phyloP scores from a whole-genome alignment of 2,113 vertebrate genomes.

The Zeus faber region DNA sequence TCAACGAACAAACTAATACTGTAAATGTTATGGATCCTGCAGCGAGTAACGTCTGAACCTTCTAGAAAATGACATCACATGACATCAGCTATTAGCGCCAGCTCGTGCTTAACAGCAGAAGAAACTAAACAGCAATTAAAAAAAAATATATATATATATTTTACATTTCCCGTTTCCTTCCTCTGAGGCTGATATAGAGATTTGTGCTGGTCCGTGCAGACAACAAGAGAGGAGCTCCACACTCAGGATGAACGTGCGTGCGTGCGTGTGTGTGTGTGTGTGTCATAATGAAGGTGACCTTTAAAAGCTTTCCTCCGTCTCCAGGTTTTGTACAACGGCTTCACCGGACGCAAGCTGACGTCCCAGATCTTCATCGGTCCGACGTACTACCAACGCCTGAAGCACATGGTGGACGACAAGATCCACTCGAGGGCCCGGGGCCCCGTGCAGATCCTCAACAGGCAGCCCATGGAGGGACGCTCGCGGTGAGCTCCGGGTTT shows the following conservation, averaged over 20 bases:
- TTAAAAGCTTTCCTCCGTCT: conserved; percentile 1
- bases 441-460: conserved; percentile 96
- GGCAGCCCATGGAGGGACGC: conserved; percentile 96
- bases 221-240: neutral
- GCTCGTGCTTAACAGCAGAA: too few relatives aligned
- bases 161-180: too few relatives aligned
- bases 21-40: too few relatives aligned
- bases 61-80: too few relatives aligned
- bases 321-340: conserved; percentile 96
- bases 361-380: conserved; percentile 98
- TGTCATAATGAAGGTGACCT: too few relatives aligned
- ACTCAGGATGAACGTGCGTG: neutral
- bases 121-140: too few relatives aligned
- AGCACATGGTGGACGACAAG: conserved; percentile 99
- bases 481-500: conserved; percentile 98
- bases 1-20: too few relatives aligned
- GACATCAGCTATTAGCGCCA: too few relatives aligned
- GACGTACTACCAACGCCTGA: conserved; percentile 95
- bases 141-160: too few relatives aligned
- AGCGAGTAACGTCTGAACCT: too few relatives aligned
- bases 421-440: conserved; percentile 97
- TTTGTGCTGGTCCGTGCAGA: too few relatives aligned
- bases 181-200: too few relatives aligned
- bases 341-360: conserved; percentile 96
- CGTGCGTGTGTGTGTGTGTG: neutral